Evolutionary conservation across 2,113 vertebrate genomes (phyloP), one percentile per base, ranked within the genome.

Genomic region (Myxocyprinus asiaticus): DNA sequence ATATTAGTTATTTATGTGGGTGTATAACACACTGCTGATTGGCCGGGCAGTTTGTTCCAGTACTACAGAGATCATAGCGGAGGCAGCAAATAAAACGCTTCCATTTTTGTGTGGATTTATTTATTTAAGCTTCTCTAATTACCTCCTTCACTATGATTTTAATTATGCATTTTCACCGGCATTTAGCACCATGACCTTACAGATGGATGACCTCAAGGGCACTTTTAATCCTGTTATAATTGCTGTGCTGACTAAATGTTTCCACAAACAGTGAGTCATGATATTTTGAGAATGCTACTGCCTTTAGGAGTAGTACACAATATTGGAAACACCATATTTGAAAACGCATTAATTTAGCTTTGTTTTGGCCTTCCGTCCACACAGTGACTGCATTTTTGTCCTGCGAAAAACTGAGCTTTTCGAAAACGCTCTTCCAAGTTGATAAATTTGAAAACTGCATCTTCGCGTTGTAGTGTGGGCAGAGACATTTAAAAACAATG

Each of bases 1-100:
- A 83, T 81, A 79, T 79, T 68, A 85, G 76, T 67, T 72, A 69
- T 79, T 81, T 81, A 76, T 81, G 84, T 85, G 80, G 81, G 79
- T 83, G 81, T 79, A 45, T 63, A 77, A 48, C 10, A 12, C 59
- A 17, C 55, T 42, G 65, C 45, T 77, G 67, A 74, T 55, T 79
- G 66, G 85, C 67, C 55, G 50, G 48, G 47, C 64, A 53, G 73
- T 74, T 68, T 74, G 14, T 61, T 81, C 8, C 71, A 59, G 66
- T 70, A 45, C 47, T 65, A 64, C 61, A 70, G 42, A 66, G 73
- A 77, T 70, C 70, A 76, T 43, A 62, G 71, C 48, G n/a, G 15
- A 81, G 59, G 61, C 73, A 77, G 61, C 72, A 63, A 75, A 75
- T 64, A 15, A 75, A 63, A 69, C 48, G 48, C 11, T 63, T 76